These are phyloP conservation scores for Sylvia borin DNA, from an alignment of 2,797 vertebrate species.

Conservation along the genomic window DNA sequence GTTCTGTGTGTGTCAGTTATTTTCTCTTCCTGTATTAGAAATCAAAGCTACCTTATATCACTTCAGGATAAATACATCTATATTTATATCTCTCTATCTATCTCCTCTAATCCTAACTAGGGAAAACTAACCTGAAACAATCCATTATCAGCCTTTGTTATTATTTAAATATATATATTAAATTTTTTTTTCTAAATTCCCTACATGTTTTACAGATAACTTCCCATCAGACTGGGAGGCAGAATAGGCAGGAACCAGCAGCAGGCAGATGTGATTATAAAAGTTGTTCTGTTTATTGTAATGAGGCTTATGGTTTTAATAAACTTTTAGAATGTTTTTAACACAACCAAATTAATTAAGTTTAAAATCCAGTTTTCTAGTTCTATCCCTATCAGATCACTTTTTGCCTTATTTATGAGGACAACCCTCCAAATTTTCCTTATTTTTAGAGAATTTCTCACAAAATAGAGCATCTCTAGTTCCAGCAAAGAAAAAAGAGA, in stretches of 20 bases:
- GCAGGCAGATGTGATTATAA: slow-evolving; percentile 9
- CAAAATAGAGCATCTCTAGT: background rate
- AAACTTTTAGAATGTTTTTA: slow-evolving; percentile 9
- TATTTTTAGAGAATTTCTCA: background rate
- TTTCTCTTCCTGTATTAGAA: slow-evolving; percentile 9
- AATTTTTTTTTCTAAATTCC: background rate
- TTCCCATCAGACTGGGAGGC: background rate
- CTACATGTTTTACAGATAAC: background rate
- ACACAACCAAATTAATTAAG: background rate
- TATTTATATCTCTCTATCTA: background rate
- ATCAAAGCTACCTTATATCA: background rate
- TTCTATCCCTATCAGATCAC: background rate
- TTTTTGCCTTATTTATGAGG: background rate
- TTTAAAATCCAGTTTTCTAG: background rate
- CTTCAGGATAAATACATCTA: background rate
- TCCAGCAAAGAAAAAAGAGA: background rate
- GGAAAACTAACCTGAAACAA: background rate
- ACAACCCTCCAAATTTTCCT: background rate
- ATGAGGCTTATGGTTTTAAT: background rate
- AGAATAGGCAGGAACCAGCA: background rate
- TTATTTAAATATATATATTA: background rate
- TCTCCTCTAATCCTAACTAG: background rate
- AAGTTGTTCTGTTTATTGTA: background rate
- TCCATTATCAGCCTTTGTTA: background rate
- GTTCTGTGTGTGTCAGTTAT: background rate